A percentile compares a stretch with the other conserved stretches of the same genome.
Evolutionary conservation across 2,888 invertebrate genomes (phyloP).

Genomic region (Flexamia atlantica): DNA sequence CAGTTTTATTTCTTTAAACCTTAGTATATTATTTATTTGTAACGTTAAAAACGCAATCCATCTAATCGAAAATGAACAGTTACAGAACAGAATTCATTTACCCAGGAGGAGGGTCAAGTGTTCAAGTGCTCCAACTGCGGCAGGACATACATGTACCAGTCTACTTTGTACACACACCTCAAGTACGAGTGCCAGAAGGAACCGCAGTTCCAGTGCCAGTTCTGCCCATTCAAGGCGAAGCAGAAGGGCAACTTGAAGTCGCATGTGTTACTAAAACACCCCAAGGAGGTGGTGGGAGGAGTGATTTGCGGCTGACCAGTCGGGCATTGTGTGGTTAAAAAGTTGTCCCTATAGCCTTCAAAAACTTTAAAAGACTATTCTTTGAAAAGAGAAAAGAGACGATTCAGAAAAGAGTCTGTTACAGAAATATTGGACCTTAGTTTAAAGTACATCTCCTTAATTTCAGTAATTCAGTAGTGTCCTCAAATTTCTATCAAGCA

Average conservation of each 20-base stretch:
- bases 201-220: slow-evolving; percentile 71
- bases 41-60: too few relatives aligned
- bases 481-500: too few relatives aligned
- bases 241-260: slow-evolving; percentile 61
- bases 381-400: too few relatives aligned
- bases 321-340: too few relatives aligned
- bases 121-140: slow-evolving; percentile 35
- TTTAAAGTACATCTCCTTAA: too few relatives aligned
- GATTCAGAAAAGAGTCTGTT: too few relatives aligned
- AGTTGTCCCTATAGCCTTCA: too few relatives aligned
- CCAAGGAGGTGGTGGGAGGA: background rate
- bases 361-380: too few relatives aligned
- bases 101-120: background rate
- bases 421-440: too few relatives aligned
- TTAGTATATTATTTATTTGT: too few relatives aligned
- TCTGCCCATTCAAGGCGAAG: slow-evolving; percentile 65
- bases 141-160: slow-evolving; percentile 73
- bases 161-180: slow-evolving; percentile 57
- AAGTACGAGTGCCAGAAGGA: slow-evolving; percentile 74
- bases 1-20: too few relatives aligned
- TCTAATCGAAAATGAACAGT: background rate
- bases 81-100: background rate
- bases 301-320: background rate
- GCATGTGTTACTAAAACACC: slow-evolving; percentile 50
- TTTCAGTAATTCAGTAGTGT: too few relatives aligned